Evolutionary conservation across 2,797 vertebrate genomes (phyloP), one percentile per base, ranked within the genome.

Genomic region (Pipistrellus pipistrellus): DNA sequence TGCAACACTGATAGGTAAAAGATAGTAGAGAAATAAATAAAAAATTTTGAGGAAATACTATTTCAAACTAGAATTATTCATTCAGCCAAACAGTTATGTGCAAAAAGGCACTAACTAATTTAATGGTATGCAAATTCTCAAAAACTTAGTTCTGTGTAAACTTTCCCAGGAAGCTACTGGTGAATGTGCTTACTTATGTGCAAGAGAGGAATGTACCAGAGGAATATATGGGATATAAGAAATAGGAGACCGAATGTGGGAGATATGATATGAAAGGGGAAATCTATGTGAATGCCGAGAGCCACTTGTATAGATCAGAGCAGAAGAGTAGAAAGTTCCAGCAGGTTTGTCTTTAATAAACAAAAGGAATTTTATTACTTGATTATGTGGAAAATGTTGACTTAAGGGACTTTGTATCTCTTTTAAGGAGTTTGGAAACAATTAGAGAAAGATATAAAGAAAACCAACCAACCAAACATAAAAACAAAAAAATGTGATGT

Each of bases 361-460:
- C 18, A 64, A 59, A 78, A 75, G 18, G 21, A 69, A 77, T 64
- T 55, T 72, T 32, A 59, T 72, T 20, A 78, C 11, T 81, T 27
- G 15, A n/a, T 48, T 82, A 25, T 55, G 12, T 38, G 38, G 32
- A 76, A 81, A 64, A 73, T 51, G 9, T 71, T 66, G 48, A 76
- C 57, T 72, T 77, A 81, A 35, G 14, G 9, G n/a, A 48, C 93
- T 78, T 75, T 71, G 44, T 11, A 48, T 91, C 69, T 66, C 55
- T 80, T 89, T 87, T 71, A 84, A 89, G 51, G 64, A 57, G 23
- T 66, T 76, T 80, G 48, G 30, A 76, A 30, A 81, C 32, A 90
- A 48, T 76, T 44, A 93, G 80, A 92, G 44, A 87, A 59, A 87
- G 17, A 35, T 35, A 88, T 41, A 30, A 30, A 82, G 35, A 88